Base-by-base conservation (phyloP, 2,888 invertebrate species). In the Bombyx huttoni region DNA sequence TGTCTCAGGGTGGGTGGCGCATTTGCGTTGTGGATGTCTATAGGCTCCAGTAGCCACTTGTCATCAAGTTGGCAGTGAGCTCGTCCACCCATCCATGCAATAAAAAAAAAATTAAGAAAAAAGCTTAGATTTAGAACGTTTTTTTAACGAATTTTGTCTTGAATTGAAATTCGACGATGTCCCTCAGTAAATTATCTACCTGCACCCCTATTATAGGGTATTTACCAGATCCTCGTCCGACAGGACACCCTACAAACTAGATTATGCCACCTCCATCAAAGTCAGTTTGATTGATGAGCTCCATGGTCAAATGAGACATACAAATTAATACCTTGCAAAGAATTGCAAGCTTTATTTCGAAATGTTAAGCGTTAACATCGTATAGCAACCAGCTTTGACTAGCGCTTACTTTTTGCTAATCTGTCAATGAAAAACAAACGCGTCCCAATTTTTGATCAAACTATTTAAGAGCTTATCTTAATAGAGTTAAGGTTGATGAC, bases 241-340 rank as follows among this genome's bases (percentile, higher is more conserved):
- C 75, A 73, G n/a, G 75, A 77, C 72, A 71, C 60, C 67, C 65
- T 66, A 75, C 80, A 75, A 82, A 82, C 81, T 74, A 69, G 79
- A 83, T 81, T 81, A 82, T 70, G 69, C 65, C 70, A 67, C 81
- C 75, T 78, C 77, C 81, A 77, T 82, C 81, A 81, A 75, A 70
- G 75, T 78, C 78, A 52, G 60, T 56, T 67, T 81, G 83, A 83
- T 82, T 81, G 83, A 83, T 83, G 81, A 75, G 70, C 56, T 67
- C 60, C 63, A 65, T 66, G 65, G 65, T 63, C 73, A 76, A 76
- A 78, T 76, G 70, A 77, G 68, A 65, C 62, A 51, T 13, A 49
- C 45, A 47, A 13, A 50, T 51, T 52, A 34, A 53, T 45, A 8
- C 49, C 9, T 10, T 46, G 6, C 54, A 51, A 45, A 35, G 52